Conservation (phyloP, 2,797 vertebrate species). For the Diplodus sargus region DNA sequence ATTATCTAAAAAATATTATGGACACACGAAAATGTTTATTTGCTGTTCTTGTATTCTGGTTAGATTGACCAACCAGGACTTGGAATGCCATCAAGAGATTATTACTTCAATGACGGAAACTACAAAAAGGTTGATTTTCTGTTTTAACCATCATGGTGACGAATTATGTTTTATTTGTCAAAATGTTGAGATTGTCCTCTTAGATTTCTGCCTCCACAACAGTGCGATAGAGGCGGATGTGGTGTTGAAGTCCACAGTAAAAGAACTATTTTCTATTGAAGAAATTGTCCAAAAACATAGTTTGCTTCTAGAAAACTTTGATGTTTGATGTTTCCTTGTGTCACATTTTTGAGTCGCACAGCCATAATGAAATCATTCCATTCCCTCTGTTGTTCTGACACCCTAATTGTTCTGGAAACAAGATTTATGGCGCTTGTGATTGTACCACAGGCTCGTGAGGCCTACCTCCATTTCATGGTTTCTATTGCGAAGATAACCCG, state of each 20-base stretch:
- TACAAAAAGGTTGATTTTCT: constrained; percentile 84
- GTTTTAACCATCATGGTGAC: background rate
- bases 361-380: background rate
- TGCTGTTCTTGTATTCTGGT: constrained; percentile 35
- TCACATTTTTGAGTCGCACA: background rate
- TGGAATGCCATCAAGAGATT: constrained; percentile 96
- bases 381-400: constrained; percentile 1
- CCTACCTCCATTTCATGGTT: constrained; percentile 95
- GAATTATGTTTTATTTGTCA: constrained; percentile 2
- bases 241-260: background rate
- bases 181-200: background rate
- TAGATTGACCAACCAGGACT: constrained; percentile 96
- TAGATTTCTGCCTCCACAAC: background rate
- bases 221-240: background rate
- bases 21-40: background rate
- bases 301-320: background rate
- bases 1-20: background rate
- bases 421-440: constrained; percentile 8
- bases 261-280: background rate
- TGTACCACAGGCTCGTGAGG: constrained; percentile 88
- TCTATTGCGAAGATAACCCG: constrained; percentile 91
- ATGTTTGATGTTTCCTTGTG: background rate
- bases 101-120: constrained; percentile 92
- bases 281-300: background rate
- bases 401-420: constrained; percentile 28